A percentile compares a stretch with the other conserved stretches of the same genome.
phyloP scores from a whole-genome alignment of 23 tunicate species.

The Ascidia mentula region DNA sequence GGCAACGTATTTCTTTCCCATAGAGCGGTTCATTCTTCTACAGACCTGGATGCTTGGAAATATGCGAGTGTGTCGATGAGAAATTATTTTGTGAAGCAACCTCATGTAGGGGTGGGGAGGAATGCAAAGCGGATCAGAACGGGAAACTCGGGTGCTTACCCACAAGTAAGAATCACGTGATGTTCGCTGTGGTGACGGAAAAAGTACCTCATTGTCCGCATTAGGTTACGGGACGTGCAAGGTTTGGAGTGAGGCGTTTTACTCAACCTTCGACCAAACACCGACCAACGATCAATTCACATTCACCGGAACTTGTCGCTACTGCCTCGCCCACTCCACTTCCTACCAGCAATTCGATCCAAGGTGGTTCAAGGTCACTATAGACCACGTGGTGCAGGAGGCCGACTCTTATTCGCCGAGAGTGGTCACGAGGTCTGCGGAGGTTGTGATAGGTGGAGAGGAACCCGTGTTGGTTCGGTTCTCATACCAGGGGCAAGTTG shows the following conservation, averaged over 20 bases:
- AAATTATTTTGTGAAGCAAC: conserved; percentile 26
- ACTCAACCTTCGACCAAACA: conserved; percentile 27
- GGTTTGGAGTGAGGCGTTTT: conserved; percentile 33
- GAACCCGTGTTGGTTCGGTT: conserved; percentile 23
- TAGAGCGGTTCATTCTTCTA: conserved; percentile 22
- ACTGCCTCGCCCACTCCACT: conserved; percentile 23
- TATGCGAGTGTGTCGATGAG: conserved; percentile 30
- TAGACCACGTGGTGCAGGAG: conserved; percentile 15
- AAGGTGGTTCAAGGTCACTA: conserved; percentile 31
- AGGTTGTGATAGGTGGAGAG: conserved; percentile 44
- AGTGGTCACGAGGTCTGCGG: conserved; percentile 32
- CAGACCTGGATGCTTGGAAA: conserved; percentile 24
- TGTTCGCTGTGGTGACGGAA: too few relatives aligned
- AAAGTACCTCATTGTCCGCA: too few relatives aligned
- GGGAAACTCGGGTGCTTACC: conserved; percentile 39
- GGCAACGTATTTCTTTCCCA: too few relatives aligned
- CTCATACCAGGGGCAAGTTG: conserved; percentile 26
- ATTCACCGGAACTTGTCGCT: conserved; percentile 41
- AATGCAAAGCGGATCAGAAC: conserved; percentile 20
- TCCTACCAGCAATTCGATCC: background rate
- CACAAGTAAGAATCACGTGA: conserved; percentile 14
- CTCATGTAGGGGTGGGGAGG: conserved; percentile 14
- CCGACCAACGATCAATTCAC: conserved; percentile 12
- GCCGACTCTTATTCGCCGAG: conserved; percentile 15
- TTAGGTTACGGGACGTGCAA: conserved; percentile 19